phyloP scores from a whole-genome alignment of 2,113 vertebrate species.

The Marmota monax region DNA sequence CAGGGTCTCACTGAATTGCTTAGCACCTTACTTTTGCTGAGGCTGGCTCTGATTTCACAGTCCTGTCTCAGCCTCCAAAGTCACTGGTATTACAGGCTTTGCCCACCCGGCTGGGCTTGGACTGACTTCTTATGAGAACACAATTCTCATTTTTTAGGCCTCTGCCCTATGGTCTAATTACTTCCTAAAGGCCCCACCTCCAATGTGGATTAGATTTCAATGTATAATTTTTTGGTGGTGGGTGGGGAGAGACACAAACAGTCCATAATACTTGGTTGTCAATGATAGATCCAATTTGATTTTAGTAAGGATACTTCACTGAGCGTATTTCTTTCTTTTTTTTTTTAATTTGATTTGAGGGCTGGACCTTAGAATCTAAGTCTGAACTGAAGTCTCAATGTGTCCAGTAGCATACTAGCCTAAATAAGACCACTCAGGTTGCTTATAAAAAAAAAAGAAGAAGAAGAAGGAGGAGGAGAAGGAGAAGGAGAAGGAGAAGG shows the following conservation, averaged over 20 bases:
- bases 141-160: not conserved
- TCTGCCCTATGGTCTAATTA: not conserved
- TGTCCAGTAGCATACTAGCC: not conserved
- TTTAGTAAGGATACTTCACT: not conserved
- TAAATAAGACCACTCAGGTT: not conserved
- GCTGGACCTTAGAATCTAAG: not conserved
- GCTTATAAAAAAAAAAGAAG: no score
- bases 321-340: rapidly evolving
- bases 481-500: rapidly evolving
- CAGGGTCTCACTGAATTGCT: no score
- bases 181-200: not conserved
- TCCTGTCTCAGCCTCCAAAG: no score
- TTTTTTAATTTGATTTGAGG: not conserved
- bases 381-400: not conserved
- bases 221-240: not conserved
- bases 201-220: not conserved
- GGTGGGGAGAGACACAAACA: not conserved
- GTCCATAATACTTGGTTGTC: not conserved
- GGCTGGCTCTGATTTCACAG: no score
- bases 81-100: no score
- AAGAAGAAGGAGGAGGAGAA: rapidly evolving
- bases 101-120: no score
- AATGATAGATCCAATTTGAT: not conserved
- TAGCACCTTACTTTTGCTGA: no score
- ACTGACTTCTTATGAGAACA: not conserved